phyloP scores from a whole-genome alignment of 1,140 invertebrate genomes.

The Aphidius gifuensis region DNA sequence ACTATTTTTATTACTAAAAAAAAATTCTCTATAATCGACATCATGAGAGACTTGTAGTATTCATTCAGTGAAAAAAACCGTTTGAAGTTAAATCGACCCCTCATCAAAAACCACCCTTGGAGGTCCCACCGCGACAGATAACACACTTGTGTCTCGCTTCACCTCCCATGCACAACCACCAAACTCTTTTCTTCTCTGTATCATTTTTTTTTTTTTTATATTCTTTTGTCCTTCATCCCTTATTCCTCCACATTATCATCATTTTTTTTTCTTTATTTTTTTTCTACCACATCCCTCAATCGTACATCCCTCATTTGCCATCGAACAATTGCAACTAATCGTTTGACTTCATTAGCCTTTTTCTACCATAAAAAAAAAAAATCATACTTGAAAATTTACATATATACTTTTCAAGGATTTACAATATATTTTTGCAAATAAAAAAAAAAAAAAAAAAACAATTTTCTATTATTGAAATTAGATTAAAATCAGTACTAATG shows the following conservation, averaged over 20 bases:
- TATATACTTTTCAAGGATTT: too few species aligned
- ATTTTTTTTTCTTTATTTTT: too few species aligned
- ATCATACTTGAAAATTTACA: too few species aligned
- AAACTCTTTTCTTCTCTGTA: neutral
- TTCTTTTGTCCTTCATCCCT: neutral
- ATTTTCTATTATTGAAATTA: neutral
- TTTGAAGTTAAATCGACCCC: slow-evolving; percentile 1
- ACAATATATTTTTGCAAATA: neutral
- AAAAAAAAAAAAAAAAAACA: too few species aligned
- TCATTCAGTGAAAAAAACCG: slow-evolving; percentile 5
- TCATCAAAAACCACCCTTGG: neutral
- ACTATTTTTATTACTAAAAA: too few species aligned
- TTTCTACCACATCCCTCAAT: too few species aligned
- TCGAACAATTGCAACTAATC: too few species aligned
- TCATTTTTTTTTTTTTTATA: neutral
- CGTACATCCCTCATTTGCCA: too few species aligned
- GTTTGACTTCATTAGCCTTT: too few species aligned
- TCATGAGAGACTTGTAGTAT: slow-evolving; percentile 5
- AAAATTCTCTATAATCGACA: neutral
- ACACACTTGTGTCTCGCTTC: neutral
- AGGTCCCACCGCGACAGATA: neutral
- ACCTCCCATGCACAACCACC: neutral
- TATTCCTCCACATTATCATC: too few species aligned
- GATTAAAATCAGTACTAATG: neutral
- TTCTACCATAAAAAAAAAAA: too few species aligned